Evolutionary conservation across 2,797 vertebrate species (phyloP).

Genomic region (Ispidina picta): DNA sequence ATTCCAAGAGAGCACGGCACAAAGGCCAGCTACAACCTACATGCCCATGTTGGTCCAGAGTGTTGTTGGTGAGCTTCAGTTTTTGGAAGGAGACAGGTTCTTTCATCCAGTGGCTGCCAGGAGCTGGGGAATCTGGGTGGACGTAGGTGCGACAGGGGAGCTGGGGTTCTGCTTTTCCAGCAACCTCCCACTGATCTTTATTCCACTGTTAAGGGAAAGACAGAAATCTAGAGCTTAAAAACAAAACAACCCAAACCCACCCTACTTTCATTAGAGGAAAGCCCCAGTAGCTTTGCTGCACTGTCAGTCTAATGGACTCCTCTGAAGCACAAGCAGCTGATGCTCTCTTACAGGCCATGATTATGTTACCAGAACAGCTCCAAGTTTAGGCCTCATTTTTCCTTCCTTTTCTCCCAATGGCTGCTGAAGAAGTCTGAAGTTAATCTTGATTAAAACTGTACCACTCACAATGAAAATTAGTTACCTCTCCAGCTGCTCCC

Average conservation of each 20-base stretch:
- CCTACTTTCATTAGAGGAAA: not conserved
- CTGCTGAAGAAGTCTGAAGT: not conserved
- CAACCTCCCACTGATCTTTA: conserved; percentile 93
- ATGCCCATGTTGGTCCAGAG: conserved; percentile 90
- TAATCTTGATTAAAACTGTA: conserved; percentile 12
- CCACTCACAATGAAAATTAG: not conserved
- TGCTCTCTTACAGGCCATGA: not conserved
- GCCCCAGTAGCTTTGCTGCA: not conserved
- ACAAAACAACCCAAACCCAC: no score
- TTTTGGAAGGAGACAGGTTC: conserved; percentile 90
- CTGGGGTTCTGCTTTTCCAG: conserved; percentile 92
- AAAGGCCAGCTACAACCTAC: conserved; percentile 71
- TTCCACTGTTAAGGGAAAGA: conserved; percentile 83
- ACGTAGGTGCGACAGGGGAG: conserved; percentile 90
- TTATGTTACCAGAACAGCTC: not conserved
- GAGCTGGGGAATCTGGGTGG: conserved; percentile 91
- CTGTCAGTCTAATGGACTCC: not conserved
- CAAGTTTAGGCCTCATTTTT: conserved; percentile 11
- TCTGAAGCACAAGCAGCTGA: not conserved
- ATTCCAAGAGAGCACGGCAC: not conserved
- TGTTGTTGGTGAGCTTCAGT: conserved; percentile 94
- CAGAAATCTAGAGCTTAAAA: not conserved
- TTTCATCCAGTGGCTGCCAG: conserved; percentile 94
- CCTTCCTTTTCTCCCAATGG: not conserved
- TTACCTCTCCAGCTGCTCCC: conserved; percentile 25